Conservation (phyloP, 2,113 vertebrate species). For the Labrus mixtus region DNA sequence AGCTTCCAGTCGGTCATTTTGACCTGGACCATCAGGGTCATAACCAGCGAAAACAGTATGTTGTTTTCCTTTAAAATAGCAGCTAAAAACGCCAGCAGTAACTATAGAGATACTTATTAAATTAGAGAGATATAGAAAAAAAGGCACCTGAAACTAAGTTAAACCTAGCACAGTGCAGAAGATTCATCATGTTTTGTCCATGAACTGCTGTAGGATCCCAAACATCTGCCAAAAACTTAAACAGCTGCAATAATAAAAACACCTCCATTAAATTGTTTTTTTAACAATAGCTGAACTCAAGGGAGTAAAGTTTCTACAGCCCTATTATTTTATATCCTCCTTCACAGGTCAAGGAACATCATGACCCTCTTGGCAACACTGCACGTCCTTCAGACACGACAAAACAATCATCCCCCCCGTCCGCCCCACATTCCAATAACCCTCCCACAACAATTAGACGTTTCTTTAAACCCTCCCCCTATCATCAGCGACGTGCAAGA, state of each 20-base stretch:
- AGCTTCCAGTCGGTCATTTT: constrained; percentile 28
- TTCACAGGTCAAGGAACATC: constrained; percentile 12
- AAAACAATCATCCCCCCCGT: constrained; percentile 27
- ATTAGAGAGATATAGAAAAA: no score
- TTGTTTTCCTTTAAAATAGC: no score
- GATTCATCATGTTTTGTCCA: no score
- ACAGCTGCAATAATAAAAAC: no score
- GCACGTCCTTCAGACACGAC: constrained; percentile 11
- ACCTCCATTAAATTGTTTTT: no score
- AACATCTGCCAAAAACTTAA: not conserved
- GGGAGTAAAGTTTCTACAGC: not conserved
- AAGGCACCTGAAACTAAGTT: no score
- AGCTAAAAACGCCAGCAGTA: no score
- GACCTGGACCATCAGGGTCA: not conserved
- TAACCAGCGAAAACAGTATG: no score
- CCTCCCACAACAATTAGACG: constrained; percentile 19
- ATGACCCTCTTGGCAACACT: constrained; percentile 5
- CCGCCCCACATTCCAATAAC: constrained; percentile 30
- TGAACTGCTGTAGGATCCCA: not conserved
- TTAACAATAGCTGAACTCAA: not conserved
- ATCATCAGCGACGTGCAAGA: constrained; percentile 14
- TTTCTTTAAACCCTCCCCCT: not conserved
- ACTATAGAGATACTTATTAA: no score
- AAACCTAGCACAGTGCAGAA: no score
- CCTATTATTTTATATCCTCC: constrained; percentile 10